Evolutionary conservation across 2,888 invertebrate genomes (phyloP).

Genomic region (Pogonocherus hispidulus): DNA sequence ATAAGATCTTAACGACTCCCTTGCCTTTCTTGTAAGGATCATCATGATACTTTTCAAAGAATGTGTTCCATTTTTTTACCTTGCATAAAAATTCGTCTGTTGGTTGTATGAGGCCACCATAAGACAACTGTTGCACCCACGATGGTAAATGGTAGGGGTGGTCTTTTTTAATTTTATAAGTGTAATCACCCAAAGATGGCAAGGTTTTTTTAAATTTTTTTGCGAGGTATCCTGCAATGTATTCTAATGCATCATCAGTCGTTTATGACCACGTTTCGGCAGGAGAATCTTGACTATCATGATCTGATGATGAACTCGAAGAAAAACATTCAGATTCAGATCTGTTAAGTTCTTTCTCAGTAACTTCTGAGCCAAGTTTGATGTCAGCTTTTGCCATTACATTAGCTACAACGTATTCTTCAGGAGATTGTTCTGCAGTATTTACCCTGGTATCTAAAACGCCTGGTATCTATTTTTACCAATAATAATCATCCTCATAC

Average conservation of each 20-base stretch:
- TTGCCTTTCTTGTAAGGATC: neutral
- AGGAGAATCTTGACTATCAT: neutral
- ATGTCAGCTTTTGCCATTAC: neutral
- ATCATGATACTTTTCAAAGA: neutral
- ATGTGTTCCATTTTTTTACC: neutral
- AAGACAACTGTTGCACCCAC: conserved; percentile 14
- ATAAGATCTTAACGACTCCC: too few relatives aligned
- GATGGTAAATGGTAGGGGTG: conserved; percentile 6
- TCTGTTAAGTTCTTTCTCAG: neutral
- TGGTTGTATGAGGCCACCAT: conserved; percentile 19
- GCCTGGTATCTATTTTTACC: conserved; percentile 15
- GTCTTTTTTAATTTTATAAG: neutral
- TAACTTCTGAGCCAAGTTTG: neutral
- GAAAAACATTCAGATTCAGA: neutral
- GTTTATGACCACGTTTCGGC: neutral
- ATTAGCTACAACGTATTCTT: neutral
- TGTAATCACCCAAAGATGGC: neutral
- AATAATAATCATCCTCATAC: conserved; percentile 10
- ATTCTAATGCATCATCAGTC: conserved; percentile 1
- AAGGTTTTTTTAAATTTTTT: neutral
- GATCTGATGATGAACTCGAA: neutral
- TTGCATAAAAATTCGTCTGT: neutral
- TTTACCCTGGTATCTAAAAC: conserved; percentile 18
- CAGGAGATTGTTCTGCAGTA: neutral
- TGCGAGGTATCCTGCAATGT: conserved; percentile 16